Evolutionary conservation across 2,888 invertebrate genomes (phyloP), one percentile per base, ranked within the genome.

Genomic region (Xiphydria camelus): DNA sequence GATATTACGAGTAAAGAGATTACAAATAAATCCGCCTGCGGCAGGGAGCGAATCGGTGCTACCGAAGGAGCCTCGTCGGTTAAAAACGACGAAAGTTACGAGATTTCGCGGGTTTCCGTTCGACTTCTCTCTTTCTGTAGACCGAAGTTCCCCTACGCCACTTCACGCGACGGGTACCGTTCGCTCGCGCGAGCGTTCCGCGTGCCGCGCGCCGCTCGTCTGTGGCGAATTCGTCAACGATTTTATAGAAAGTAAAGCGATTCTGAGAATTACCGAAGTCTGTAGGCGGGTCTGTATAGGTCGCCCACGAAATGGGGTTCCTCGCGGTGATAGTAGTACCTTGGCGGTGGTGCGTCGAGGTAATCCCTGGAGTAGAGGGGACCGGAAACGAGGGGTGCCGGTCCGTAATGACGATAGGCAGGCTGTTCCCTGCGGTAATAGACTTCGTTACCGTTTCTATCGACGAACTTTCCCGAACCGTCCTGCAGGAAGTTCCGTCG

Each of bases 401-500:
- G 10, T 34, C 51, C 51, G 33, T 55, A 47, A 7, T 34, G 32
- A 43, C 38, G 31, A 39, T 41, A 34, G 22, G 53, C 47, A 31
- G 51, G 52, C 38, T 55, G 41, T 9, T 51, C 51, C 14, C 46
- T 45, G n/a, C 38, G 51, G 18, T 62, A 56, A 42, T 55, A 57
- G 40, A 45, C 42, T 37, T 55, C 49, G 21, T 55, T 54, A 12
- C 53, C 55, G 23, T 57, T 57, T 40, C 53, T 49, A 36, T 60
- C 75, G 25, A 65, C 75, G 49, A 77, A 77, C 9, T 73, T 76
- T 19, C 72, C 77, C 39, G 78, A 76, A 7, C 71, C 75, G 51
- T 78, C 76, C 51, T 76, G 78, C 51, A 79, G 75, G 45, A 78
- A 76, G 46, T 77, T 71, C 45, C 77, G 64, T 34, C 68, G 62